These are phyloP conservation scores for Jaculus jaculus DNA, from an alignment of 2,113 vertebrate species.

Conservation along the genomic window DNA sequence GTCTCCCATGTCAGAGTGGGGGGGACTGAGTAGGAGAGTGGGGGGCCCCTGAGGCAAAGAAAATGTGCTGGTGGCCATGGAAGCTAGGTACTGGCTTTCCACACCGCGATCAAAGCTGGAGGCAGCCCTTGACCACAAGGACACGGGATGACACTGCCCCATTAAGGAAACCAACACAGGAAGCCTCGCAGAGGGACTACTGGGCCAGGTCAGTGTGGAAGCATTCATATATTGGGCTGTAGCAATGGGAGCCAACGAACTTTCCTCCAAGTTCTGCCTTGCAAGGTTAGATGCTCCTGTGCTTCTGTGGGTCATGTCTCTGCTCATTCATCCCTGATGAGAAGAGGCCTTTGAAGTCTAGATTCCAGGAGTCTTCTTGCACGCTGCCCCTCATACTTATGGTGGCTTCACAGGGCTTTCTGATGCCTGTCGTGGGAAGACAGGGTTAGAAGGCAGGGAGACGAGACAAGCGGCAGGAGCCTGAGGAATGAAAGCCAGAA, in stretches of 20 bases:
- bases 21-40: rapidly evolving
- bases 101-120: rapidly evolving
- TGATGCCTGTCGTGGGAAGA: background rate
- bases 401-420: background rate
- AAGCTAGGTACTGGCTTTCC: background rate
- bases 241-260: rapidly evolving
- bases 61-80: rapidly evolving
- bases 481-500: background rate
- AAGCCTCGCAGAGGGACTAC: rapidly evolving
- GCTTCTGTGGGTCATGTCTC: background rate
- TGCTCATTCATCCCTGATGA: no score
- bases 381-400: rapidly evolving
- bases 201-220: rapidly evolving
- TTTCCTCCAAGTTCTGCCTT: no score
- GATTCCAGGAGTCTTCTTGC: rapidly evolving
- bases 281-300: no score
- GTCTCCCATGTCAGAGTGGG: background rate
- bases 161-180: rapidly evolving
- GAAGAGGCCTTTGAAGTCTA: background rate
- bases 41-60: background rate
- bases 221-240: rapidly evolving
- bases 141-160: rapidly evolving
- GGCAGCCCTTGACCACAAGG: rapidly evolving
- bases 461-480: background rate
- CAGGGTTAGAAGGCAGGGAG: background rate